Evolutionary conservation across 2,888 invertebrate genomes (phyloP).

Genomic region (Cephus spinipes): DNA sequence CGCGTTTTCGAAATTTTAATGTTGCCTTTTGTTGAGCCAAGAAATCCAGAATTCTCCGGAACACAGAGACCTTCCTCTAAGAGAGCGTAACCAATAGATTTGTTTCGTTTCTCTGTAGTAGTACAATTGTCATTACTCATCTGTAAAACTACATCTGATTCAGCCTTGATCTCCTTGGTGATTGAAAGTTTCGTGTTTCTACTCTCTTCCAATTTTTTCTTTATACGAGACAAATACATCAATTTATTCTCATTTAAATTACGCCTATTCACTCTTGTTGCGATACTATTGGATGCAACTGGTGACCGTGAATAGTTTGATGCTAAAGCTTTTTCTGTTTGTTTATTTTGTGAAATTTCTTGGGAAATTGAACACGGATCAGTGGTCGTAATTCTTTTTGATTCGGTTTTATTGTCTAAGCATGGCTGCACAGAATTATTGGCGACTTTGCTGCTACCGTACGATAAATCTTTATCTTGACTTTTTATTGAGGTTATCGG

Average conservation of each 20-base stretch:
- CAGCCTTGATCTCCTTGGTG: not conserved
- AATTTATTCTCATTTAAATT: constrained; percentile 14
- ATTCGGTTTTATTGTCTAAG: constrained; percentile 24
- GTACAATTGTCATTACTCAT: not conserved
- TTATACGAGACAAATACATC: constrained; percentile 17
- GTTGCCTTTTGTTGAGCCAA: not conserved
- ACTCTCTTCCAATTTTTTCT: constrained; percentile 5
- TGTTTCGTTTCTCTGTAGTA: not conserved
- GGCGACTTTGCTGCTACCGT: not conserved
- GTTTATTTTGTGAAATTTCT: not conserved
- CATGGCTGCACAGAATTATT: constrained; percentile 22
- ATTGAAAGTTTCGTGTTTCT: not conserved
- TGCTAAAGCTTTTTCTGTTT: not conserved
- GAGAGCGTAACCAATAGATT: not conserved
- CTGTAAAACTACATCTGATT: not conserved
- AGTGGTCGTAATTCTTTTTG: constrained; percentile 27
- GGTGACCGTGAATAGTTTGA: not conserved
- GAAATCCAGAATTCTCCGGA: not conserved
- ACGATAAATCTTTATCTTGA: constrained; percentile 4
- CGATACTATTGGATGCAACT: constrained; percentile 4
- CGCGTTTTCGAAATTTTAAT: not conserved
- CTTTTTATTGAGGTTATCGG: not conserved
- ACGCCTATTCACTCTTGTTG: constrained; percentile 9
- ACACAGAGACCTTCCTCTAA: not conserved
- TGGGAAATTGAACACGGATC: constrained; percentile 15